Evolutionary conservation across 92 coral and sea anemone species (phyloP), one percentile per base, ranked within the genome.

Genomic region (Bergia puertoricense): DNA sequence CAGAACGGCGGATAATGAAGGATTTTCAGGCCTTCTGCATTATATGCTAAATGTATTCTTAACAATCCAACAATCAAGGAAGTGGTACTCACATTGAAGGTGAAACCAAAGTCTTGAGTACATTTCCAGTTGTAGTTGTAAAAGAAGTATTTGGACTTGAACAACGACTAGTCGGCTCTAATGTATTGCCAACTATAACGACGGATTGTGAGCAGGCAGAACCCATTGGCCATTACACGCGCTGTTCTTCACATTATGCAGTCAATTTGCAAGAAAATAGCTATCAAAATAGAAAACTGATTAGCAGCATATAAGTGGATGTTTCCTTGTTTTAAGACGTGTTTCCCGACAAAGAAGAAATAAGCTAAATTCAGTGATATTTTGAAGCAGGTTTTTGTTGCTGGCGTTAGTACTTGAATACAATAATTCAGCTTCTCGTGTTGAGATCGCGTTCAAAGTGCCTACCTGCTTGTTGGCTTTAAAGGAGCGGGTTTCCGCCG

Each of bases 141-240:
- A 79, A 84, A 30, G 87, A 84, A 5, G 87, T 84, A 8, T 23
- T 45, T 2, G 87, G 87, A 6, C 67, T 71, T 0, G 87, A 84
- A 13, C 78, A 69, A 0, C 87, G 87, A 4, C 87, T 84, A 0
- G 87, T 44, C 13, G 79, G 41, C 6, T 48, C 87, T n/a, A 72
- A 37, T 30, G 87, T 69, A 51, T 84, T 84, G 43, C 87, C 87
- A 84, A 84, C 87, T 13, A 72, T 74, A 71, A 82, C 86, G 14
- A 84, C 87, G 20, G 87, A 84, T 46, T 84, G 87, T 16, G 87
- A 72, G 6, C 87, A 84, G 18, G 79, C 78, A 11, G 79, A 66
- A 48, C 87, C 87, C 87, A 84, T 84, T 71, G 71, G 44, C 77
- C 87, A 46, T 72, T 16, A 44, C 57, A 4, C 51, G 8, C 11